Percentiles rank a stretch among this genome's conserved stretches.
Conservation (phyloP, 2,888 invertebrate species). For the Plagodis dolabraria region DNA sequence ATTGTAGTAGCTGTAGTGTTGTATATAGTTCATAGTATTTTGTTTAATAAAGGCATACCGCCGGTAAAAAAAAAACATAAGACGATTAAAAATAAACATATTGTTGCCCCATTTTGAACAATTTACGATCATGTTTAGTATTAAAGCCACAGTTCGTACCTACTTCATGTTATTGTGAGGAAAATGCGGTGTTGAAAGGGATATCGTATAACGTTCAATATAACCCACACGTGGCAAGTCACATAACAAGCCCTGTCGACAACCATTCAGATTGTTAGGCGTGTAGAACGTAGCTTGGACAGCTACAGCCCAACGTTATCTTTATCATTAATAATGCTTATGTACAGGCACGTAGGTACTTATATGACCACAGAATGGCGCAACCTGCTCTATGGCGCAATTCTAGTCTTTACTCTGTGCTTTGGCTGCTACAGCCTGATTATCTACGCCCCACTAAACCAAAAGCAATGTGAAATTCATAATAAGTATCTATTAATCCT, state of each 20-base stretch:
- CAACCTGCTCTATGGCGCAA: constrained; percentile 55
- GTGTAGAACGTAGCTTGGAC: constrained; percentile 9
- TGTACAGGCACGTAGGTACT: constrained; percentile 35
- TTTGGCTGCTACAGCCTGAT: constrained; percentile 36
- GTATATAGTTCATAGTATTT: too few relatives aligned
- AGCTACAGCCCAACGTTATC: constrained; percentile 38
- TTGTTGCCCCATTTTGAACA: too few relatives aligned
- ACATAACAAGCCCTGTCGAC: constrained; percentile 8
- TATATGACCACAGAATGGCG: constrained; percentile 50
- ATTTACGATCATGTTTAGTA: too few relatives aligned
- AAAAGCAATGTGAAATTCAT: constrained; percentile 25
- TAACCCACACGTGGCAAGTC: constrained; percentile 25
- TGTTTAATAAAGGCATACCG: too few relatives aligned
- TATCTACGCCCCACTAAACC: constrained; percentile 35
- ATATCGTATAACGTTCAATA: constrained; percentile 22
- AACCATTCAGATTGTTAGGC: constrained; percentile 7
- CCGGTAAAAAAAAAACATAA: too few relatives aligned
- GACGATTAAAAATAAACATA: too few relatives aligned
- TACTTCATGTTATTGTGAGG: too few relatives aligned
- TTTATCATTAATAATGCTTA: constrained; percentile 50
- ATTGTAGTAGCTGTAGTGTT: too few relatives aligned
- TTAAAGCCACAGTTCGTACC: too few relatives aligned
- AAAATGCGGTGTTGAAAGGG: background rate
- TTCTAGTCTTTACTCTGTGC: constrained; percentile 27
- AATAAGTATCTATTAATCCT: too few relatives aligned